A percentile compares a stretch with the other conserved stretches of the same genome.
Evolutionary conservation across 1,140 invertebrate species (phyloP).

Genomic region (Papilio xuthus): DNA sequence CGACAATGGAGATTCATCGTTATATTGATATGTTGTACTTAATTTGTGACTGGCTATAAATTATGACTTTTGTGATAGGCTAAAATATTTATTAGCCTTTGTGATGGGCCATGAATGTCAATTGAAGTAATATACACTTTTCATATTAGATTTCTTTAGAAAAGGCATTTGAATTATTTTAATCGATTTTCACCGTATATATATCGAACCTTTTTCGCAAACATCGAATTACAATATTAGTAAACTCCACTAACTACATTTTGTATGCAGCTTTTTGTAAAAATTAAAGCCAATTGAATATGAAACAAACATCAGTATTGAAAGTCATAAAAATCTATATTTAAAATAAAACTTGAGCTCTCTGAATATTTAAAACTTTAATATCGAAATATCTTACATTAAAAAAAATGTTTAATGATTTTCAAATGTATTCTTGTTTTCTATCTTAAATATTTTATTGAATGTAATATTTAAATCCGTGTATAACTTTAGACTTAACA

Average conservation of each 20-base stretch:
- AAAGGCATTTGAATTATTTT: neutral
- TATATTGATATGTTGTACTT: constrained; percentile 5
- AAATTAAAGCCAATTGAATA: neutral
- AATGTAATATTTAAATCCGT: neutral
- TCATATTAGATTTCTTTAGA: neutral
- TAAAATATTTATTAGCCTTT: neutral
- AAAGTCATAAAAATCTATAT: neutral
- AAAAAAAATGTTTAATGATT: neutral
- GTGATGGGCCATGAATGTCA: neutral
- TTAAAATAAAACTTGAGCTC: neutral
- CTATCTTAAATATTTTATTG: neutral
- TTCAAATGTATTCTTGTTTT: too few relatives aligned
- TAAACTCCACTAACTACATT: neutral
- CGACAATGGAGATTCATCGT: neutral
- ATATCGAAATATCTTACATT: neutral
- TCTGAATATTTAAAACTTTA: neutral
- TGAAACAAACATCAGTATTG: neutral
- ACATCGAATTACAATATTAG: neutral
- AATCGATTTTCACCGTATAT: neutral
- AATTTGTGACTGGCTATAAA: constrained; percentile 1
- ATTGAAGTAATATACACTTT: neutral
- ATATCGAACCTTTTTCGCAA: neutral
- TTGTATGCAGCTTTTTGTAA: neutral
- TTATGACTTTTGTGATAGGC: neutral
- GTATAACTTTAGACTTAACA: neutral